Evolutionary conservation across 2,888 invertebrate species (phyloP).

Genomic region (Stenolophus ochropezus): DNA sequence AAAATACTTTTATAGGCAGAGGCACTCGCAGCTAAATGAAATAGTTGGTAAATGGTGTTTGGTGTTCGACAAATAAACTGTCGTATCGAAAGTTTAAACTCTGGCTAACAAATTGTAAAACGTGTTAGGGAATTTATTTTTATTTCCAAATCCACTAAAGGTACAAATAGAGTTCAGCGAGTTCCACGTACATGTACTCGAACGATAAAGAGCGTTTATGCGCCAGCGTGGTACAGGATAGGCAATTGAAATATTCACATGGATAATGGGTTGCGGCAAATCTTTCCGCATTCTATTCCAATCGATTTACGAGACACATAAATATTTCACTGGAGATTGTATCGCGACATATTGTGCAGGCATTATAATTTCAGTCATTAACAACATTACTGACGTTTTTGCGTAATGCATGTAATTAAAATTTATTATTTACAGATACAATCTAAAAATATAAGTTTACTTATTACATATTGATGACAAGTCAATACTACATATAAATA

Average conservation of each 20-base stretch:
- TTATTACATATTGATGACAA: too few species aligned
- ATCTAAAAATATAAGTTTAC: background rate
- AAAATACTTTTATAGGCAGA: too few species aligned
- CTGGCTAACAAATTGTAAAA: too few species aligned
- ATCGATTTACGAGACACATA: background rate
- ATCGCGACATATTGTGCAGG: background rate
- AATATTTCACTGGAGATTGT: background rate
- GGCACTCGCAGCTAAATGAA: too few species aligned
- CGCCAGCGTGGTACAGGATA: background rate
- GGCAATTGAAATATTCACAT: background rate
- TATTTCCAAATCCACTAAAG: background rate
- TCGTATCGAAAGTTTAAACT: too few species aligned
- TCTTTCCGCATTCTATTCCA: background rate
- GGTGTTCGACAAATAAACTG: too few species aligned
- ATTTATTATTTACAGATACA: background rate
- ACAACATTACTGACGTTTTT: background rate
- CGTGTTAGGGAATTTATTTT: too few species aligned
- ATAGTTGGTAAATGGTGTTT: too few species aligned
- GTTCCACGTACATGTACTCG: background rate
- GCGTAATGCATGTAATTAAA: background rate
- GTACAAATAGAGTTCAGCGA: background rate
- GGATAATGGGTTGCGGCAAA: background rate
- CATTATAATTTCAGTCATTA: background rate
- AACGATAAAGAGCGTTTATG: background rate
- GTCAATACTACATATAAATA: too few species aligned